A percentile compares a stretch with the other conserved stretches of the same genome.
These are phyloP conservation scores for Phalera bucephala DNA, from an alignment of 2,888 invertebrate genomes.

Conservation along the genomic window DNA sequence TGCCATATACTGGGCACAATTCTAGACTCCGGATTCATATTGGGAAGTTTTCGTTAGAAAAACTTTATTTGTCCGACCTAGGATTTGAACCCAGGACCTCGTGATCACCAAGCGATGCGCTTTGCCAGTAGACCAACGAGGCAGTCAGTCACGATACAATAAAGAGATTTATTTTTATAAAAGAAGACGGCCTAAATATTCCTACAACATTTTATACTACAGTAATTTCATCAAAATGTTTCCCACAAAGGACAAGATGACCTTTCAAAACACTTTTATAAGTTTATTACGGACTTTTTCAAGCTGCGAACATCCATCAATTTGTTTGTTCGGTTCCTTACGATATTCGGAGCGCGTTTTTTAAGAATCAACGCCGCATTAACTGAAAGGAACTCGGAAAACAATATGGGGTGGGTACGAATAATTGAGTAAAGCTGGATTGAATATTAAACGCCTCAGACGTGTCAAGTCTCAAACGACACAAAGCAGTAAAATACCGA, in stretches of 20 bases:
- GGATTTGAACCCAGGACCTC: no score
- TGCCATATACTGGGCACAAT: no score
- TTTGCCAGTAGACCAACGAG: no score
- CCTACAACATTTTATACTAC: no score
- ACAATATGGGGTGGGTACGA: constrained; percentile 1
- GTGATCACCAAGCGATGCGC: no score
- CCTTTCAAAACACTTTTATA: background rate
- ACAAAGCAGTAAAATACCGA: constrained; percentile 6
- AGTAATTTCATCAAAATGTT: background rate
- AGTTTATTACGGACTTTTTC: background rate
- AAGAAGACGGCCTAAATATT: no score
- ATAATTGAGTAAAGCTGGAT: constrained; percentile 20
- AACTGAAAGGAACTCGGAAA: no score
- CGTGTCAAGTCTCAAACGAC: background rate
- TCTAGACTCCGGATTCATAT: no score
- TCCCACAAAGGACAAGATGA: background rate
- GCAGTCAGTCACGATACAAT: no score
- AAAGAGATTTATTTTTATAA: no score
- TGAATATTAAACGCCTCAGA: constrained; percentile 21
- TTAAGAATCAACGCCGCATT: constrained; percentile 1
- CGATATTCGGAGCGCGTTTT: constrained; percentile 4
- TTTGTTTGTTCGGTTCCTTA: constrained; percentile 1
- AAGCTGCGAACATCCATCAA: background rate
- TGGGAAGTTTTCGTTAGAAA: no score
- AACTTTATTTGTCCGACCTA: no score